Conservation (phyloP, 2,888 invertebrate species). For the Quadroppia sp. region DNA sequence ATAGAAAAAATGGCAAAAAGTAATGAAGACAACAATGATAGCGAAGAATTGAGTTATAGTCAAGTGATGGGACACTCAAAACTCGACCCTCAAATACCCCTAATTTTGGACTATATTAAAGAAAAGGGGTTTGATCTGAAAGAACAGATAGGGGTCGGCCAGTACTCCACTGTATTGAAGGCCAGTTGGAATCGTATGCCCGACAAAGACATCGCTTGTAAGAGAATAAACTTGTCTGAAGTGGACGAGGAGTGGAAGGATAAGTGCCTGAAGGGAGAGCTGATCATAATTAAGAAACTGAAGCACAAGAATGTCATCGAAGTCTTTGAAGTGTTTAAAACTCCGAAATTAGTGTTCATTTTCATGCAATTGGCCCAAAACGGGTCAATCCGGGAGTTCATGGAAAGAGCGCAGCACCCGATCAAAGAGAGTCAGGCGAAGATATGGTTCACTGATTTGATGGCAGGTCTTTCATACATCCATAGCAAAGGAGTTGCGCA, state of each 20-base stretch:
- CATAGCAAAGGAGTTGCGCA: constrained; percentile 41
- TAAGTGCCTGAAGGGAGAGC: not conserved
- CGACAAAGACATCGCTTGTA: not conserved
- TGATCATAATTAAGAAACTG: not conserved
- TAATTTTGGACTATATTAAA: not conserved
- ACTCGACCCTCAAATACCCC: not conserved
- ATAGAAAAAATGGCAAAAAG: too few species aligned
- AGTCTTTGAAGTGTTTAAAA: constrained; percentile 50
- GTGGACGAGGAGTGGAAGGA: constrained; percentile 20
- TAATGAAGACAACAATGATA: too few species aligned
- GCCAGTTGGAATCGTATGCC: not conserved
- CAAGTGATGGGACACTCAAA: too few species aligned
- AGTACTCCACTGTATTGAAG: not conserved
- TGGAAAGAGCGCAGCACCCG: not conserved
- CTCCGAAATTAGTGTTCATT: constrained; percentile 58
- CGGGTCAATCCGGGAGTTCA: constrained; percentile 2
- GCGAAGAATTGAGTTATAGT: too few species aligned
- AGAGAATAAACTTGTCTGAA: not conserved
- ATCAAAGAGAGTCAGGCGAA: constrained; percentile 12
- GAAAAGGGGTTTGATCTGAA: not conserved
- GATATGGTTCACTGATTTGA: constrained; percentile 34
- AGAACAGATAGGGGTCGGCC: not conserved
- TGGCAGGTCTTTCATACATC: constrained; percentile 29
- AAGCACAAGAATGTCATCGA: not conserved
- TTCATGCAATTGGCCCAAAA: constrained; percentile 61